These are phyloP conservation scores for Tetragnatha versicolor DNA, from an alignment of 1,140 invertebrate species.

Conservation along the genomic window DNA sequence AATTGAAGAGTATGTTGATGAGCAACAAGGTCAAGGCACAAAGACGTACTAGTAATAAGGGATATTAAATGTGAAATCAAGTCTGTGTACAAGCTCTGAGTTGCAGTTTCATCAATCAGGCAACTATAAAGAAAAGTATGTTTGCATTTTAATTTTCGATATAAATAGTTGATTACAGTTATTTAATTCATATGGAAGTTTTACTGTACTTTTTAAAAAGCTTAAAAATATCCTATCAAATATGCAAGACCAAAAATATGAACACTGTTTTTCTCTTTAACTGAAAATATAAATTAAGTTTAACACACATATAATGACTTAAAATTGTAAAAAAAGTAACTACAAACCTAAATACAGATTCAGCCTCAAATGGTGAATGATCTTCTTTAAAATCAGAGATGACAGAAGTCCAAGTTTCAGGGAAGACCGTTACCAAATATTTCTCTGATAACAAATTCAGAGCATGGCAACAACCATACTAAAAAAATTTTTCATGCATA, in stretches of 20 bases:
- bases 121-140: neutral
- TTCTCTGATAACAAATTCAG: slow-evolving; percentile 64
- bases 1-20: slow-evolving; percentile 72
- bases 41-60: slow-evolving; percentile 69
- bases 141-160: too few relatives aligned
- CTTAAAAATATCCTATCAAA: neutral
- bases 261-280: too few relatives aligned
- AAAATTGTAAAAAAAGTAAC: neutral
- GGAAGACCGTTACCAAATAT: slow-evolving; percentile 64
- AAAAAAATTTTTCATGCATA: slow-evolving; percentile 36
- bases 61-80: slow-evolving; percentile 62
- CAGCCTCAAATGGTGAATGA: neutral
- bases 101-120: neutral
- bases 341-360: neutral
- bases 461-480: slow-evolving; percentile 67
- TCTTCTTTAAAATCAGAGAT: slow-evolving; percentile 29
- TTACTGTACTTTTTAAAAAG: neutral
- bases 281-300: too few relatives aligned
- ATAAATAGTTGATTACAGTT: too few relatives aligned
- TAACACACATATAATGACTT: too few relatives aligned
- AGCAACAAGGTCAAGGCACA: slow-evolving; percentile 71
- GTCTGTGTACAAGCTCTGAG: slow-evolving; percentile 19
- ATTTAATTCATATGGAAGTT: too few relatives aligned
- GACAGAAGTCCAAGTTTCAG: slow-evolving; percentile 62
- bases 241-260: too few relatives aligned